A percentile compares a stretch with the other conserved stretches of the same genome.
phyloP scores from a whole-genome alignment of 2,113 vertebrate species.

The Microcebus lehilahytsara region DNA sequence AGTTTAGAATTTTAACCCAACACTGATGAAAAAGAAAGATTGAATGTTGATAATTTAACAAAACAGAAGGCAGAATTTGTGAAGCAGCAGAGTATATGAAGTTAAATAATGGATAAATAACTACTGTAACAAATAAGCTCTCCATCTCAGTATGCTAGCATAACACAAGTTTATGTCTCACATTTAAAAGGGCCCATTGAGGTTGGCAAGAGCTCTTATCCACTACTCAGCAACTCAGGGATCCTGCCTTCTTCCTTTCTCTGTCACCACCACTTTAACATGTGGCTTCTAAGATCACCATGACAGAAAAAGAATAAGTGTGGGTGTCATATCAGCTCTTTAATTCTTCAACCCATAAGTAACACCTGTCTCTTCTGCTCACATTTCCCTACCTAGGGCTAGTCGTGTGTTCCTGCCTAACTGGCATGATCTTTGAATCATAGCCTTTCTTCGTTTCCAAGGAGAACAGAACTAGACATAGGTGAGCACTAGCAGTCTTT shows the following conservation, averaged over 20 bases:
- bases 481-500: background rate
- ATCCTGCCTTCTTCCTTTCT: background rate
- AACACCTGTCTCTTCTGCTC: background rate
- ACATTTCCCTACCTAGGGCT: background rate
- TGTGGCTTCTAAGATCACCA: background rate
- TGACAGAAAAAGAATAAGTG: too few species aligned
- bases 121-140: background rate
- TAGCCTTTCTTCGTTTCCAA: background rate
- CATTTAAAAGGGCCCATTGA: background rate
- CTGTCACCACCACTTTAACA: background rate
- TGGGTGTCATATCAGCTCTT: background rate
- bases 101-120: background rate
- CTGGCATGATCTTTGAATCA: background rate
- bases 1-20: background rate
- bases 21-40: background rate
- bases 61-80: background rate
- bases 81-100: background rate
- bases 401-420: background rate
- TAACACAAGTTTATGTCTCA: background rate
- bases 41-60: background rate
- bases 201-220: background rate
- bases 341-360: background rate
- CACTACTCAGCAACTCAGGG: background rate
- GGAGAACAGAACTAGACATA: background rate
- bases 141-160: background rate